Percentiles rank a stretch among this genome's conserved stretches.
phyloP scores from a whole-genome alignment of 2,888 invertebrate genomes.

The Stenurella melanura region DNA sequence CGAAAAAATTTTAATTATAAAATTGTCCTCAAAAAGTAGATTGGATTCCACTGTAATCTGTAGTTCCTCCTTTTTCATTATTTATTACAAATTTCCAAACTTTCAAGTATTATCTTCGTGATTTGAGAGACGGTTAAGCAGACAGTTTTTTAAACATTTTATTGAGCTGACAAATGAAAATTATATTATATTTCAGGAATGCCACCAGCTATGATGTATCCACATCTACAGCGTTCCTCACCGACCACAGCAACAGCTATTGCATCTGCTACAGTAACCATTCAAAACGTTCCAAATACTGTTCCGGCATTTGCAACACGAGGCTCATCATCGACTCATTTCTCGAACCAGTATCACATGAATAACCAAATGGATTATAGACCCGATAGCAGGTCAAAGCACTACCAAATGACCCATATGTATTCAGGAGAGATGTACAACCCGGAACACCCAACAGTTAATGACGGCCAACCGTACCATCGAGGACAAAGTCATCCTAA shows the following conservation, averaged over 20 bases:
- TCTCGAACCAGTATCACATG: constrained; percentile 71
- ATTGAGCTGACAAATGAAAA: not conserved
- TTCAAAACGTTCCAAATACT: constrained; percentile 77
- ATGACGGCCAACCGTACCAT: constrained; percentile 67
- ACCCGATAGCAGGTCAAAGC: constrained; percentile 65
- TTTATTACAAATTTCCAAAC: too few species aligned
- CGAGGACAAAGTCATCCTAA: constrained; percentile 66
- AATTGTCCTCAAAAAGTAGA: too few species aligned
- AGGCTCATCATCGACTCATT: constrained; percentile 72
- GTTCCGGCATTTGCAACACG: constrained; percentile 78
- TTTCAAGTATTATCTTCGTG: too few species aligned
- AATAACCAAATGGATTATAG: constrained; percentile 69
- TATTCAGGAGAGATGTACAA: constrained; percentile 70
- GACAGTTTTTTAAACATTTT: too few species aligned
- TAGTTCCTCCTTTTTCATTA: too few species aligned
- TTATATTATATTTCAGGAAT: constrained; percentile 56
- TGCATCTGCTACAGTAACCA: constrained; percentile 75
- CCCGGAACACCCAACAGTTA: constrained; percentile 69
- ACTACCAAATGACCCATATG: constrained; percentile 65
- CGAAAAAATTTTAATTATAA: too few species aligned
- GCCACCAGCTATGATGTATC: constrained; percentile 74
- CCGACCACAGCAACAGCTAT: constrained; percentile 81
- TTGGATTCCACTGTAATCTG: too few species aligned
- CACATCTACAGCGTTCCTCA: constrained; percentile 79
- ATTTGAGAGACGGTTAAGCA: too few species aligned